Percentiles rank a stretch among this genome's conserved stretches.
phyloP scores from a whole-genome alignment of 2,888 invertebrate species.

The Pharmacophagus antenor region DNA sequence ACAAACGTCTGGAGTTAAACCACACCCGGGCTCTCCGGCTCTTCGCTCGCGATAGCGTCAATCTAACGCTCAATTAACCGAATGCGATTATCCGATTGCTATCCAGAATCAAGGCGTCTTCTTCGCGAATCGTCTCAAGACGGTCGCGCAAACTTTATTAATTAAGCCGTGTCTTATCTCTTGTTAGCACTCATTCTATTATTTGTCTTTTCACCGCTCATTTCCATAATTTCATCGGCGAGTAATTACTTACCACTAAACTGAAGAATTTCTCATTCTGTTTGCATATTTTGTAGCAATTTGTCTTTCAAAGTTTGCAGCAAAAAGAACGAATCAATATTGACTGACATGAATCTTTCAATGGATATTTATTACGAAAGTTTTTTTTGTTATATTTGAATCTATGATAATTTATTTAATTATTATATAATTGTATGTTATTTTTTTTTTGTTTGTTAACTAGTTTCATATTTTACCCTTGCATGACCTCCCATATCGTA shows the following conservation, averaged over 20 bases:
- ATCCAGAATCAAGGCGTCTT: constrained; percentile 68
- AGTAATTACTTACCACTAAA: constrained; percentile 76
- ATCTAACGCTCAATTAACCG: constrained; percentile 79
- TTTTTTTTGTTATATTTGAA: too few relatives aligned
- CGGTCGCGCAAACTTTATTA: constrained; percentile 79
- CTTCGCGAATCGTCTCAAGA: constrained; percentile 61
- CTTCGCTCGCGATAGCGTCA: constrained; percentile 72
- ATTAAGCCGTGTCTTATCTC: constrained; percentile 81
- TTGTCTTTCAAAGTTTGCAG: constrained; percentile 59
- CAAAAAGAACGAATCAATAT: constrained; percentile 47
- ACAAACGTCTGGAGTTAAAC: constrained; percentile 38
- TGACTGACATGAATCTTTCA: constrained; percentile 40
- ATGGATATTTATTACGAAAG: constrained; percentile 33
- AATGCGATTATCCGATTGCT: constrained; percentile 79
- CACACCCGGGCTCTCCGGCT: constrained; percentile 39
- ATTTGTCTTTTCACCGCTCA: constrained; percentile 81
- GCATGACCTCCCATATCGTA: too few relatives aligned
- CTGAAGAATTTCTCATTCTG: constrained; percentile 67
- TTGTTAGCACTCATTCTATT: constrained; percentile 81
- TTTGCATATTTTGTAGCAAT: constrained; percentile 73
- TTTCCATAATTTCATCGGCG: constrained; percentile 80
- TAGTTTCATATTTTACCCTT: too few relatives aligned
- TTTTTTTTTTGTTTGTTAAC: too few relatives aligned
- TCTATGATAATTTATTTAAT: too few relatives aligned
- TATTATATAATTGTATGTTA: too few relatives aligned